Evolutionary conservation across 92 coral and sea anemone species (phyloP), one percentile per base, ranked within the genome.

Genomic region (Porites divaricata): DNA sequence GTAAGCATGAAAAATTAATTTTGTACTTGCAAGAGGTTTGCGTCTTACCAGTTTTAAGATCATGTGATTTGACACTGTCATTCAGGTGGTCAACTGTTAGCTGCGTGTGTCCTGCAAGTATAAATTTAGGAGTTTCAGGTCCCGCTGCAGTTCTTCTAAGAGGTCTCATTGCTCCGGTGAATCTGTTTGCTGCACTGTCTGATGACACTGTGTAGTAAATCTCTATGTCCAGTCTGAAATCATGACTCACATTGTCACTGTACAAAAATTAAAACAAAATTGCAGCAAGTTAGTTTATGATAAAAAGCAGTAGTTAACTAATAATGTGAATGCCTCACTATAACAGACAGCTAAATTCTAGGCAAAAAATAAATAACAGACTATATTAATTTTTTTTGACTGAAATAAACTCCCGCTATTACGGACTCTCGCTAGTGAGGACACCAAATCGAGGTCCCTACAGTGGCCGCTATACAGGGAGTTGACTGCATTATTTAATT

Each of bases 191-290:
- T 81, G 98, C 92, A 63, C 86, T 94, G 21, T 94, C 98, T 58
- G 93, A 87, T 61, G 99, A 95, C 22, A 95, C 94, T 49, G 99
- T 92, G 92, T 96, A 96, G 93, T 96, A 96, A 72, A 96, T 96
- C 82, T 96, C 99, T 41, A 96, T 89, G 58, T 96, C 98, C 74
- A 96, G 90, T 88, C 93, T 95, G 93, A 96, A 96, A 85, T 96
- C 99, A 24, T 93, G 91, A 56, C 95, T 93, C 52, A 95, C 99
- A 86, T 96, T 96, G 75, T 96, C 98, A 85, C 99, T 96, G 78
- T 14, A 70, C 4, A 74, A 9, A 54, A 54, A 54, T 11, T 70
- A 28, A 79, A 20, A 50, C 22, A 57, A 51, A 22, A 23, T 17
- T 21, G n/a, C 61, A 56, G 20, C 63, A 1, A 10, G n/a, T 22